These are phyloP conservation scores for Tryphoninae sp. DNA, from an alignment of 2,888 invertebrate species.

Conservation along the genomic window DNA sequence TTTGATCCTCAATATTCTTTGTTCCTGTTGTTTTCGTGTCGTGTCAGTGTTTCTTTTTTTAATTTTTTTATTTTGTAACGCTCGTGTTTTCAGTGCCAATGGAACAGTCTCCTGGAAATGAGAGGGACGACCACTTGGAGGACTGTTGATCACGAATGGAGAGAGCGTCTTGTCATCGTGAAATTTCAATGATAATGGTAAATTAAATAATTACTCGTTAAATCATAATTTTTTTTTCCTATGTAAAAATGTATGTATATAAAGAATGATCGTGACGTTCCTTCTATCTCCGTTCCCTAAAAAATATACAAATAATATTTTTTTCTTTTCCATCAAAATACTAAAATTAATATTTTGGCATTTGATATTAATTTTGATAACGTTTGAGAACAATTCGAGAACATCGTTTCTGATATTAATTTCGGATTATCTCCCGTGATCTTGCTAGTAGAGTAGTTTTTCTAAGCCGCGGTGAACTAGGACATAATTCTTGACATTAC, in stretches of 20 bases:
- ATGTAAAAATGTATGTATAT: conserved; percentile 13
- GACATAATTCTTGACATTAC: conserved; percentile 29
- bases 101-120: too few species aligned
- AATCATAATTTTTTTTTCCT: too few species aligned
- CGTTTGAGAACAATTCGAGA: background rate
- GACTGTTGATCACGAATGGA: too few species aligned
- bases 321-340: too few species aligned
- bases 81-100: conserved; percentile 8
- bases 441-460: conserved; percentile 10
- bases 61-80: conserved; percentile 33
- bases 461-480: background rate
- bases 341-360: too few species aligned
- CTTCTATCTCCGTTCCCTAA: conserved; percentile 37
- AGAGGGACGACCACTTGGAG: too few species aligned
- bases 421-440: background rate
- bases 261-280: conserved; percentile 4
- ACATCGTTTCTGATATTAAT: background rate
- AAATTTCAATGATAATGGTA: too few species aligned
- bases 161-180: too few species aligned
- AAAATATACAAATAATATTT: too few species aligned
- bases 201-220: too few species aligned
- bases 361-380: too few species aligned
- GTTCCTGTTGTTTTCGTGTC: conserved; percentile 19
- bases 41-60: conserved; percentile 27
- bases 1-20: background rate